Evolutionary conservation across 2,113 vertebrate species (phyloP).

Genomic region (Ictalurus furcatus): DNA sequence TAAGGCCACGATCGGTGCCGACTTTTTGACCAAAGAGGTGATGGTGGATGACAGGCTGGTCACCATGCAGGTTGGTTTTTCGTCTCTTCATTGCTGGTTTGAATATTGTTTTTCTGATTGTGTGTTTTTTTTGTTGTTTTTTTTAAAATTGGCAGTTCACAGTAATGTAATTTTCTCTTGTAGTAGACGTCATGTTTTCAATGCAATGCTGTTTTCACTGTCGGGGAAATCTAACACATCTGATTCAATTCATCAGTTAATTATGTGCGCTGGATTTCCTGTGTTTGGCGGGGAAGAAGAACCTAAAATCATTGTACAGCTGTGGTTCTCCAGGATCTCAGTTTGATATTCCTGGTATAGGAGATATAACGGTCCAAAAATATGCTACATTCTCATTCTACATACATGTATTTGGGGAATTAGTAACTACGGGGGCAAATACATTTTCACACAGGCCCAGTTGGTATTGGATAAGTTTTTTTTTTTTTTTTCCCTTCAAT

Average conservation of each 20-base stretch:
- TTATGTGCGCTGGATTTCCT: neutral
- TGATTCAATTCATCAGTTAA: neutral
- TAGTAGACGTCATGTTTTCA: neutral
- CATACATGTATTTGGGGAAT: no score
- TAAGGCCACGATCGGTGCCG: constrained; percentile 88
- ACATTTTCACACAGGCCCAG: no score
- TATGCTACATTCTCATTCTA: no score
- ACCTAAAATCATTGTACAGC: neutral
- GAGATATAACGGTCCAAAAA: no score
- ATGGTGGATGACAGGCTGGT: constrained; percentile 91
- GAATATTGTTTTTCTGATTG: neutral
- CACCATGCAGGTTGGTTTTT: constrained; percentile 80
- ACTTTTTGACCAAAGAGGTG: constrained; percentile 90
- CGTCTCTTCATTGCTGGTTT: neutral
- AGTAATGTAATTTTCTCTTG: no score
- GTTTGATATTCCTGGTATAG: neutral
- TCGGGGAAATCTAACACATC: no score
- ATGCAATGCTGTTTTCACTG: neutral
- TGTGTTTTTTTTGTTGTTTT: neutral
- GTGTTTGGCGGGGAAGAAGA: neutral
- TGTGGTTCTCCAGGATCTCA: neutral
- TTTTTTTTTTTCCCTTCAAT: no score
- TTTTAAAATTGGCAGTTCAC: no score
- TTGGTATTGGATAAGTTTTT: no score
- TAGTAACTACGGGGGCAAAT: no score